These are phyloP conservation scores for Euzophera pinguis DNA, from an alignment of 2,888 invertebrate genomes.

Conservation along the genomic window DNA sequence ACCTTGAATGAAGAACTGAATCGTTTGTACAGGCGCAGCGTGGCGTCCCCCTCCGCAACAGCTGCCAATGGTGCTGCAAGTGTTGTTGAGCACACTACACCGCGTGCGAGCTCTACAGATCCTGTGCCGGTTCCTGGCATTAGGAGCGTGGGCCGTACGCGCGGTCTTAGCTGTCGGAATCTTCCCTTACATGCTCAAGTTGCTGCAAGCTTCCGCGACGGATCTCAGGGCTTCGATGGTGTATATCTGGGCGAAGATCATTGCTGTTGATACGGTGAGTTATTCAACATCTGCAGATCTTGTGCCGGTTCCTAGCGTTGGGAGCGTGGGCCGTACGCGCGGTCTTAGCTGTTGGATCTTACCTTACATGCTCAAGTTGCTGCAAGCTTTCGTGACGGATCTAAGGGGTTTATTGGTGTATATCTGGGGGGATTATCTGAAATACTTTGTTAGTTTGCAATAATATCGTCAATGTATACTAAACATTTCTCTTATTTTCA, in stretches of 20 bases:
- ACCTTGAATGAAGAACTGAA: too few relatives aligned
- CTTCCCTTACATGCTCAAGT: constrained; percentile 98
- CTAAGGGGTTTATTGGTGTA: constrained; percentile 95
- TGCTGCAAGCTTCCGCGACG: constrained; percentile 95
- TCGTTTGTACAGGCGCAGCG: too few relatives aligned
- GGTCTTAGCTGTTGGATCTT: constrained; percentile 99
- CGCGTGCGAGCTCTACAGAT: constrained; percentile 96
- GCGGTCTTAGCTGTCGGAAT: constrained; percentile 98
- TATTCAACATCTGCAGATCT: constrained; percentile 91
- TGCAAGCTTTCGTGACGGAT: constrained; percentile 95
- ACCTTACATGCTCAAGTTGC: constrained; percentile 87
- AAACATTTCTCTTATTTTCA: too few relatives aligned
- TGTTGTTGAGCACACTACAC: constrained; percentile 86
- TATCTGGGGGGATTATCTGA: too few relatives aligned
- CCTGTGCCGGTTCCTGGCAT: constrained; percentile 94
- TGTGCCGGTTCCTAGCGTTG: constrained; percentile 96
- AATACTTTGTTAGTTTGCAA: too few relatives aligned
- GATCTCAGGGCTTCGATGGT: constrained; percentile 96
- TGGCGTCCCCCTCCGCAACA: constrained; percentile 89
- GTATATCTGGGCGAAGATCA: constrained; percentile 99
- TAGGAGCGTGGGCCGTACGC: constrained; percentile 94
- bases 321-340: constrained; percentile 94
- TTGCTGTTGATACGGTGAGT: constrained; percentile 94
- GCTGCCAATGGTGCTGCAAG: constrained; percentile 97
- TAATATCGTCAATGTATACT: too few relatives aligned